phyloP scores from a whole-genome alignment of 2,113 vertebrate genomes.

The Helogale parvula region DNA sequence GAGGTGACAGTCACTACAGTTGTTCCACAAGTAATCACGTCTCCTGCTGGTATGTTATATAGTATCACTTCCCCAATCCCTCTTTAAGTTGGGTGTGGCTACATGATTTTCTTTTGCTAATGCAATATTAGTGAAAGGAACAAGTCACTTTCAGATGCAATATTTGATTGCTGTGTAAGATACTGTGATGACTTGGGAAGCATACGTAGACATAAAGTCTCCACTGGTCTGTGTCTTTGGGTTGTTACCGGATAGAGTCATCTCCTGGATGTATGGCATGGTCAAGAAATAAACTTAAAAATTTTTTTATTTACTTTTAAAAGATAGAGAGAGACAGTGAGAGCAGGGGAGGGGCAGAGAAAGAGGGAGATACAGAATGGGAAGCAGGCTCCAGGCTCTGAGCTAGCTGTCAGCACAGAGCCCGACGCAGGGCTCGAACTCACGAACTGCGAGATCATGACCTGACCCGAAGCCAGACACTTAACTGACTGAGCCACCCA shows the following conservation, averaged over 20 bases:
- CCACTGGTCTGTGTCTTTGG: neutral
- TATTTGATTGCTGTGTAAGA: neutral
- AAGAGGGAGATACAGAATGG: too few species aligned
- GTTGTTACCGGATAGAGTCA: neutral
- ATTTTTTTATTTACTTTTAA: too few species aligned
- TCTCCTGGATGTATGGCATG: neutral
- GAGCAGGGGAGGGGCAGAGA: too few species aligned
- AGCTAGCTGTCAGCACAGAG: too few species aligned
- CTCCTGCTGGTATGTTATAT: neutral
- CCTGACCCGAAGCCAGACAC: too few species aligned
- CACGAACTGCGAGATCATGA: too few species aligned
- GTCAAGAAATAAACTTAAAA: neutral
- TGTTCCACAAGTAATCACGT: neutral
- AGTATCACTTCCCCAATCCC: fast-evolving
- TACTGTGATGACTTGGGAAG: neutral
- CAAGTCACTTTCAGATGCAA: neutral
- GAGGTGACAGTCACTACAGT: neutral
- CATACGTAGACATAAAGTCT: neutral
- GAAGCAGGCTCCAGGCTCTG: too few species aligned
- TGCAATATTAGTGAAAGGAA: neutral
- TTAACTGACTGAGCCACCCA: too few species aligned
- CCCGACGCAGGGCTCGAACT: too few species aligned
- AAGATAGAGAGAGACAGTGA: too few species aligned
- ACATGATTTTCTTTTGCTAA: neutral
- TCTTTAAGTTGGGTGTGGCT: neutral